Evolutionary conservation across 2,113 vertebrate species (phyloP).

Genomic region (Casuarius casuarius): DNA sequence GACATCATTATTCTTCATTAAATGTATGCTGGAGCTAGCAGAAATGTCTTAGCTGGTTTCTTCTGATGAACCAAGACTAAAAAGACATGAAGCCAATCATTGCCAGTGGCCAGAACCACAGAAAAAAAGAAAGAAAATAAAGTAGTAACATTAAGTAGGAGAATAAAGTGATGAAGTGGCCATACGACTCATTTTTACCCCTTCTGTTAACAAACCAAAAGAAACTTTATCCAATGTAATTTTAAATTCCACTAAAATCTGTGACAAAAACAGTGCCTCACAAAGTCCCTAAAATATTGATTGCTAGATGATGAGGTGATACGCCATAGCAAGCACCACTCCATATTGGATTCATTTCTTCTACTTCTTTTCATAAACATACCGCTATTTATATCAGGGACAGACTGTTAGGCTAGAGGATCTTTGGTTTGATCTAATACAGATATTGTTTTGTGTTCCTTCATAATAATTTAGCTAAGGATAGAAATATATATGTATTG

Average conservation of each 20-base stretch:
- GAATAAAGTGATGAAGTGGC: background rate
- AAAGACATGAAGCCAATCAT: background rate
- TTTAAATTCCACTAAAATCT: background rate
- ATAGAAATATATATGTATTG: background rate
- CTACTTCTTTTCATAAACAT: background rate
- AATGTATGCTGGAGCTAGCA: conserved; percentile 63
- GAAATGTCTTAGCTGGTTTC: conserved; percentile 62
- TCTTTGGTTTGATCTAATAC: background rate
- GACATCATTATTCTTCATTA: conserved; percentile 70
- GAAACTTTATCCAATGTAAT: background rate
- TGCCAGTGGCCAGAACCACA: conserved; percentile 9
- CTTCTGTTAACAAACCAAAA: background rate
- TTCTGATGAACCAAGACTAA: conserved; percentile 58
- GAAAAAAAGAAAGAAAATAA: background rate
- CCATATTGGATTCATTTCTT: background rate
- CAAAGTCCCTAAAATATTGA: background rate
- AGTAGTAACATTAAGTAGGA: background rate
- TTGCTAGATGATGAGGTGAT: background rate
- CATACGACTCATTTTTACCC: background rate
- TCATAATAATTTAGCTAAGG: background rate
- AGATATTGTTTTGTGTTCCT: background rate
- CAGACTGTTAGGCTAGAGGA: background rate
- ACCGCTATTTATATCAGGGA: background rate
- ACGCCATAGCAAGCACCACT: background rate
- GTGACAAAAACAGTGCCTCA: background rate